These are phyloP conservation scores for Apeltes quadracus DNA, from an alignment of 2,113 vertebrate species.

Conservation along the genomic window DNA sequence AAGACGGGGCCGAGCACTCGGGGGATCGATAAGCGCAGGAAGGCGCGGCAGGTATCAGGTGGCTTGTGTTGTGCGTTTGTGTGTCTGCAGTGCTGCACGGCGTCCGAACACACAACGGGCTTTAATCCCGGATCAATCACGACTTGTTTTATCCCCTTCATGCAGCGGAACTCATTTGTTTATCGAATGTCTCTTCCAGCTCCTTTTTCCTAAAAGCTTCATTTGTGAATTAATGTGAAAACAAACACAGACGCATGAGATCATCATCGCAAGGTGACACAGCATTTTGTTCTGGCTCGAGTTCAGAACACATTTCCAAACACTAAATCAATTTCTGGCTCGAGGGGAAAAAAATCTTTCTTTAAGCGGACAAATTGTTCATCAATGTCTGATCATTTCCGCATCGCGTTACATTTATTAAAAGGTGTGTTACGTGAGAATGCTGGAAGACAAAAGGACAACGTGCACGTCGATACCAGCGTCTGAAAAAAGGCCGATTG, in stretches of 20 bases:
- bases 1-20: constrained; percentile 29
- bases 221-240: constrained; percentile 26
- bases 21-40: constrained; percentile 50
- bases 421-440: neutral
- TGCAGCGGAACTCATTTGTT: constrained; percentile 7
- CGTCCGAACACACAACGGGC: neutral
- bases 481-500: neutral
- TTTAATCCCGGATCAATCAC: neutral
- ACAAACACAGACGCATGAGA: constrained; percentile 45
- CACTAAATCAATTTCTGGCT: constrained; percentile 63
- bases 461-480: neutral
- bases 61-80: neutral
- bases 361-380: neutral
- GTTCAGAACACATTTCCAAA: constrained; percentile 68
- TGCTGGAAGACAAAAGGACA: neutral
- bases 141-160: constrained; percentile 1
- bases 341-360: constrained; percentile 25
- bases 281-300: constrained; percentile 73
- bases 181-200: neutral
- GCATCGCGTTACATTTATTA: neutral
- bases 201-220: neutral
- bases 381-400: neutral
- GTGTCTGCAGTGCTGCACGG: neutral
- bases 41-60: constrained; percentile 51
- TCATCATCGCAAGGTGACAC: constrained; percentile 63